phyloP scores from a whole-genome alignment of 2,797 vertebrate genomes.

The Anguilla megastoma region DNA sequence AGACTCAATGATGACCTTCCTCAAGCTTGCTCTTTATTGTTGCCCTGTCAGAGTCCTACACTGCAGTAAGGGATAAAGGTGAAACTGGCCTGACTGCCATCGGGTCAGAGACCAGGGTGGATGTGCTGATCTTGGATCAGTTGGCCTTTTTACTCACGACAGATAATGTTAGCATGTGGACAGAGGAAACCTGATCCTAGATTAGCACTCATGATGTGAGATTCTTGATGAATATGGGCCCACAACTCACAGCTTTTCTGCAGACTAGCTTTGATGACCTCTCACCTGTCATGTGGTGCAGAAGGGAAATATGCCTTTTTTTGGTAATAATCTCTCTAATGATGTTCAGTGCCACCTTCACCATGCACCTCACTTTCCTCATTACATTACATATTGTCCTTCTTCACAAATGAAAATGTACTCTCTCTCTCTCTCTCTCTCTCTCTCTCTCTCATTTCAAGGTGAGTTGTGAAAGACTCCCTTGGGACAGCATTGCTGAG shows the following conservation, averaged over 20 bases:
- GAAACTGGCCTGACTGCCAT: not conserved
- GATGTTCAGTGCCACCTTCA: not conserved
- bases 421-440: not conserved
- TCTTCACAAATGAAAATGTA: not conserved
- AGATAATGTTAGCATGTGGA: not conserved
- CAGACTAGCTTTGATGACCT: not conserved
- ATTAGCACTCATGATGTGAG: not conserved
- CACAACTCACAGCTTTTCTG: not conserved
- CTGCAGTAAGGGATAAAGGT: not conserved
- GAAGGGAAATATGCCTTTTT: not conserved
- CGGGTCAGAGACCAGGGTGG: not conserved
- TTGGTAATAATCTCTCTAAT: not conserved
- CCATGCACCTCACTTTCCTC: not conserved
- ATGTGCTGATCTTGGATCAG: not conserved
- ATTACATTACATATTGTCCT: not conserved
- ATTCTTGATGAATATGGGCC: not conserved
- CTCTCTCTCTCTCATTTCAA: not conserved
- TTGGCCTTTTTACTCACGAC: not conserved
- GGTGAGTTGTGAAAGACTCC: not conserved
- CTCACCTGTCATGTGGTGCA: not conserved
- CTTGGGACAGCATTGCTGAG: not conserved
- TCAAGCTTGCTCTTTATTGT: not conserved
- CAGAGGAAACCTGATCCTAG: not conserved
- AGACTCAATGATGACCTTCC: not conserved
- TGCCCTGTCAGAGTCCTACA: not conserved